These are phyloP conservation scores for Zaprionus capensis DNA, from an alignment of 1,140 invertebrate species.

Conservation along the genomic window DNA sequence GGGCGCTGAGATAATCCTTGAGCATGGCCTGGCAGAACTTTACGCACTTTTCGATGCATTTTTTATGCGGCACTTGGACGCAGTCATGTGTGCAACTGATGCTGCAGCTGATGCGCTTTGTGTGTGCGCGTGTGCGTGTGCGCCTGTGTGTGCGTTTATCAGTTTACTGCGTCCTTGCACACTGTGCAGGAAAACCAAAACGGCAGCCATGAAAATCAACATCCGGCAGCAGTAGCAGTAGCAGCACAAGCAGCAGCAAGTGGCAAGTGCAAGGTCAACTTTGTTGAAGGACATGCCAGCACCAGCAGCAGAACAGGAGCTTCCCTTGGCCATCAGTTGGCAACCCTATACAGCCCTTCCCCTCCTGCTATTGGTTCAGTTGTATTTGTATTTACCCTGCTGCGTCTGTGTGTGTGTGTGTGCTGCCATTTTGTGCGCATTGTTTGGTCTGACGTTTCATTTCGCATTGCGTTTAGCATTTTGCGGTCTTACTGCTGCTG, in stretches of 20 bases:
- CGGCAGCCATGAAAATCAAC: slow-evolving; percentile 65
- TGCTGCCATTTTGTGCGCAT: slow-evolving; percentile 59
- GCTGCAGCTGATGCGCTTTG: slow-evolving; percentile 6
- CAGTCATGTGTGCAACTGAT: slow-evolving; percentile 55
- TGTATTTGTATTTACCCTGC: slow-evolving; percentile 56
- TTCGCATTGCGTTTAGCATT: slow-evolving; percentile 74
- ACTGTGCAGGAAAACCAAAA: slow-evolving; percentile 50
- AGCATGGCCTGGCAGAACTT: slow-evolving; percentile 42
- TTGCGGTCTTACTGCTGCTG: slow-evolving; percentile 49
- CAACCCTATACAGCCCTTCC: background rate
- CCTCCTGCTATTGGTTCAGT: slow-evolving; percentile 42
- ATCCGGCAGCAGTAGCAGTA: slow-evolving; percentile 55
- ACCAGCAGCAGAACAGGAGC: slow-evolving; percentile 41
- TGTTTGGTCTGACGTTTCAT: slow-evolving; percentile 64
- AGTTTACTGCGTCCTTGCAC: slow-evolving; percentile 75
- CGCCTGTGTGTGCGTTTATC: slow-evolving; percentile 63
- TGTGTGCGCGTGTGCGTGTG: background rate
- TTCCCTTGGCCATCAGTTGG: slow-evolving; percentile 2
- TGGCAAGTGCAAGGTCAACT: slow-evolving; percentile 81
- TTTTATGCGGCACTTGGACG: slow-evolving; percentile 65
- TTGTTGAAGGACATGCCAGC: slow-evolving; percentile 77
- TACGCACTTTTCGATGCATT: slow-evolving; percentile 76
- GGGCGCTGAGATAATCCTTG: slow-evolving; percentile 23
- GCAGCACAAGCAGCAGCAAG: slow-evolving; percentile 60
- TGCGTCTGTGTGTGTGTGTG: slow-evolving; percentile 35